A percentile compares a stretch with the other conserved stretches of the same genome.
Evolutionary conservation across 1,140 invertebrate species (phyloP).

Genomic region (Zaprionus africanus): DNA sequence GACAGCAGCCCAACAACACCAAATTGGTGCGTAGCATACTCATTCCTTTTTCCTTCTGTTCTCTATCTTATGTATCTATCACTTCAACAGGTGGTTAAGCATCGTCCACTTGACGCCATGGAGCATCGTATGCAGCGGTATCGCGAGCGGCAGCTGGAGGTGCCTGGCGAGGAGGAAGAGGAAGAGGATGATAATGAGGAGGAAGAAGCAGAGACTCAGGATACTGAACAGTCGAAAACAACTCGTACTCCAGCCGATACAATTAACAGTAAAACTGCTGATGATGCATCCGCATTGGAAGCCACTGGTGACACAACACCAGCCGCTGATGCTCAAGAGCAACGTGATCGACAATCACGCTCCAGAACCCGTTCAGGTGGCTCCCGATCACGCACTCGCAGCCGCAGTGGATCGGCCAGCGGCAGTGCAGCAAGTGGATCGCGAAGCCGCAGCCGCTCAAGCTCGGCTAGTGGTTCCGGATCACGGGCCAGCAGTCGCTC

Average conservation of each 20-base stretch:
- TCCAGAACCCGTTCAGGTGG: conserved; percentile 67
- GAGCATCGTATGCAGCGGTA: conserved; percentile 95
- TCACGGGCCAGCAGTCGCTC: conserved; percentile 67
- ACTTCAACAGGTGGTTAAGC: conserved; percentile 89
- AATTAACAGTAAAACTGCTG: conserved; percentile 74
- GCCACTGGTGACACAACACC: conserved; percentile 82
- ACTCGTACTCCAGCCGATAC: conserved; percentile 35
- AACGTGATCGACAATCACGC: conserved; percentile 78
- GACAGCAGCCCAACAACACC: conserved; percentile 86
- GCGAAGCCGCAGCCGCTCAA: conserved; percentile 57
- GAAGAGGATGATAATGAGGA: conserved; percentile 90
- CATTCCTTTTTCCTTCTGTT: neutral
- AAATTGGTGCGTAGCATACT: conserved; percentile 85
- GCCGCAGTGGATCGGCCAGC: conserved; percentile 48
- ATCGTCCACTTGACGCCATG: conserved; percentile 93
- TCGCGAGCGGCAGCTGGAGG: conserved; percentile 94
- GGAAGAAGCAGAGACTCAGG: conserved; percentile 87
- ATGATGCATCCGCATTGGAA: conserved; percentile 36
- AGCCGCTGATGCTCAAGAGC: conserved; percentile 81
- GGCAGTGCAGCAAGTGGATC: conserved; percentile 43
- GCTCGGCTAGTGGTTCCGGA: conserved; percentile 82
- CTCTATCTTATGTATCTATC: neutral
- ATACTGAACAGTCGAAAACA: conserved; percentile 15
- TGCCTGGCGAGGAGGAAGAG: conserved; percentile 91
- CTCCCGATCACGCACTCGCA: conserved; percentile 66